Evolutionary conservation across 2,888 invertebrate species (phyloP), one percentile per base, ranked within the genome.

Genomic region (Ditula angustiorana): DNA sequence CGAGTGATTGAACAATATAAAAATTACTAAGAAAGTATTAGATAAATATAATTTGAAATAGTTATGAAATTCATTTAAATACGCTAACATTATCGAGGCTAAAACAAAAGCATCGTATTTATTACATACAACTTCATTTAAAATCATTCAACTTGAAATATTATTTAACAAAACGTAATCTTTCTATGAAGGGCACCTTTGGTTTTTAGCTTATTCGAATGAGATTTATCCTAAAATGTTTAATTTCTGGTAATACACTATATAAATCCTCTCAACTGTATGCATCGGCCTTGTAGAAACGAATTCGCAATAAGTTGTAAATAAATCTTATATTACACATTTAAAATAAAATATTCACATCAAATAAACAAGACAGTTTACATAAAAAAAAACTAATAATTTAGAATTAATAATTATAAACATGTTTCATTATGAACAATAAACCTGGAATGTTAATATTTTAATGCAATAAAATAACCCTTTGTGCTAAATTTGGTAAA

Each of bases 121-220:
- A 88, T 89, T 90, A 89, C 82, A 86, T 88, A 91, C 91, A 92
- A 91, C 84, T 90, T 87, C 83, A 87, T 90, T 88, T 84, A 89
- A 86, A 90, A 90, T 87, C 84, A 91, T 90, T 90, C 83, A 91
- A 91, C 91, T 90, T 89, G 91, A 91, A 90, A 89, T 88, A 91
- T 90, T 86, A 87, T 87, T 87, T 86, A 92, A 92, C 92, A 92
- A 90, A 92, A 92, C 91, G 91, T 92, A 92, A 90, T 91, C 88
- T 87, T 90, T 91, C 89, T 92, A 92, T 93, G 94, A 94, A 96
- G 96, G 96, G 96, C 96, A 96, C 96, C 96, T 96, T 96, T 96
- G 96, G 96, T 96, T 96, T 96, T 94, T 95, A 95, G 95, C 95
- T 95, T 95, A 95, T 82, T 88, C 91, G 85, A 92, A 94, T 94